A percentile compares a stretch with the other conserved stretches of the same genome.
Conservation (phyloP, 2,113 vertebrate species). For the Taurulus bubalis region DNA sequence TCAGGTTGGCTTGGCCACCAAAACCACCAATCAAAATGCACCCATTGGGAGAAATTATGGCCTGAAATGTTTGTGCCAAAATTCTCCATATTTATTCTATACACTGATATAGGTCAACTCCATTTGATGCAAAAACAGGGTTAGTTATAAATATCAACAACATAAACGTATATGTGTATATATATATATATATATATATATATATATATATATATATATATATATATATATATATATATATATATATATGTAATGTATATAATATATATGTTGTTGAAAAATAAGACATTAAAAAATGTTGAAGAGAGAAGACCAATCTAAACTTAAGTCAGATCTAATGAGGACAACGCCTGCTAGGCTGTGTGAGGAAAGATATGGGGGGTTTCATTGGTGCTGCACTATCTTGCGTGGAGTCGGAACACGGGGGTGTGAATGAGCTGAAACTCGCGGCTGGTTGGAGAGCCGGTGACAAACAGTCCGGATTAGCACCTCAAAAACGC, state of each 20-base stretch:
- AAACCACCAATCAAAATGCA: constrained; percentile 14
- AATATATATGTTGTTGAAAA: not conserved
- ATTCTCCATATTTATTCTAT: constrained; percentile 4
- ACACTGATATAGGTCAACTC: constrained; percentile 39
- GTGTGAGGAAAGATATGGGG: constrained; percentile 58
- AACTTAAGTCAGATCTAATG: constrained; percentile 21
- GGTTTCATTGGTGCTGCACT: constrained; percentile 60
- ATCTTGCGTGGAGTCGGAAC: constrained; percentile 58
- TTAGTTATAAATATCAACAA: not conserved
- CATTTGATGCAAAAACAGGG: not conserved
- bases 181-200: not conserved
- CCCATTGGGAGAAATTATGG: not conserved
- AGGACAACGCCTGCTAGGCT: constrained; percentile 68
- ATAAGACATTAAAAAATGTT: not conserved
- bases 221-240: not conserved
- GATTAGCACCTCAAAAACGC: constrained; percentile 47
- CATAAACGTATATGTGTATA: no score
- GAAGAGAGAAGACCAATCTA: not conserved
- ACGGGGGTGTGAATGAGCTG: constrained; percentile 74
- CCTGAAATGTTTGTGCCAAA: constrained; percentile 20
- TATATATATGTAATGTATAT: not conserved
- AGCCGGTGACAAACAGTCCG: constrained; percentile 65
- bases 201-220: no score
- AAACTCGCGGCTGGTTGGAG: constrained; percentile 58
- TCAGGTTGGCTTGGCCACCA: constrained; percentile 2